These are phyloP conservation scores for Rousettus madagascariensis DNA, from an alignment of 2,797 vertebrate genomes.

Conservation along the genomic window DNA sequence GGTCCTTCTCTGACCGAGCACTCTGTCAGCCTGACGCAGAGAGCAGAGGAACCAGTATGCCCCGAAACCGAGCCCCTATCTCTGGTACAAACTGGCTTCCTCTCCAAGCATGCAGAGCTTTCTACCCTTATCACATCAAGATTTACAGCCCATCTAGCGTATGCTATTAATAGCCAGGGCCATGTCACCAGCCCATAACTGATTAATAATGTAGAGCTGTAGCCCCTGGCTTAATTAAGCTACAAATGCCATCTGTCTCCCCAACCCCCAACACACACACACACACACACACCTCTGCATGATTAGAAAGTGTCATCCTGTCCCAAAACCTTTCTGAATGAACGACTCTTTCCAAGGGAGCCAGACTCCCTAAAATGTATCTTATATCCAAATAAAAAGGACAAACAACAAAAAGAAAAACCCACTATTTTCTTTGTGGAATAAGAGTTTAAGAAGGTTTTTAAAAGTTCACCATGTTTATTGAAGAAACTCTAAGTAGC, in stretches of 20 bases:
- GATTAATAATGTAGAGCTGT: conserved; percentile 56
- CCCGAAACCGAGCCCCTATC: neutral
- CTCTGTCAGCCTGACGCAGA: neutral
- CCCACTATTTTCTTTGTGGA: neutral
- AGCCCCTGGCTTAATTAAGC: neutral
- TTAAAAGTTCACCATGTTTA: neutral
- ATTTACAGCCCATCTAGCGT: neutral
- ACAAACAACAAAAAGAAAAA: neutral
- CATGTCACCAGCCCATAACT: neutral
- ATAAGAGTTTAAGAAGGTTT: neutral
- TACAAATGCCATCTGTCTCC: neutral
- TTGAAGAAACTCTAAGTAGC: neutral
- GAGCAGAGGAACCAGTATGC: neutral
- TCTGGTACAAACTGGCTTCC: neutral
- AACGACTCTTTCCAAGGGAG: conserved; percentile 33
- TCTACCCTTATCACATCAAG: neutral
- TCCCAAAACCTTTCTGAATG: conserved; percentile 29
- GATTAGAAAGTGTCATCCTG: conserved; percentile 60
- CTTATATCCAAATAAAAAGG: conserved; percentile 31
- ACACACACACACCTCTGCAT: conserved; percentile 8
- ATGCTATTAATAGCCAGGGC: conserved; percentile 19
- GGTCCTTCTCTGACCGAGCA: neutral
- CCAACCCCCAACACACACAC: too few species aligned
- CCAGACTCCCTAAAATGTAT: neutral
- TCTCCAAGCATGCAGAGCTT: neutral